Evolutionary conservation across 2,797 vertebrate species (phyloP).

Genomic region (Scomberomorus guttatus): DNA sequence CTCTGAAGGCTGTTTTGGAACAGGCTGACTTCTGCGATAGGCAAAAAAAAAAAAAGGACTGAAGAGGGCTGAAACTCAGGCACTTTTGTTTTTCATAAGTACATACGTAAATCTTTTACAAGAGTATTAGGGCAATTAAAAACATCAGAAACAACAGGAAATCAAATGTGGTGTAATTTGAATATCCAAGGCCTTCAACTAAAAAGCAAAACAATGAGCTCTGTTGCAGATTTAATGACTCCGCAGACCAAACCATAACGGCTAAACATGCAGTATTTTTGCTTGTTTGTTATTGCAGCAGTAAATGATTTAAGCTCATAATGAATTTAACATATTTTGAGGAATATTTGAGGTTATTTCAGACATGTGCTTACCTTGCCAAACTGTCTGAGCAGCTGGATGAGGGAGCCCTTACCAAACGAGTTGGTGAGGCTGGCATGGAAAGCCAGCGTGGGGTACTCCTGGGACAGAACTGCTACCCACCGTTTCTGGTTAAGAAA

Average conservation of each 20-base stretch:
- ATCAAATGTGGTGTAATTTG: background rate
- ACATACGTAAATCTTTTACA: background rate
- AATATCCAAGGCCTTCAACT: background rate
- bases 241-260: background rate
- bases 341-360: background rate
- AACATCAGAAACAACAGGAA: background rate
- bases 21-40: background rate
- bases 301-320: background rate
- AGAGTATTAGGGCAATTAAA: background rate
- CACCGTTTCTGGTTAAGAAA: slow-evolving; percentile 90
- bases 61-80: background rate
- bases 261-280: background rate
- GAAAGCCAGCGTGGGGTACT: slow-evolving; percentile 96
- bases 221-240: background rate
- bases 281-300: background rate
- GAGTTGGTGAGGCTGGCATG: slow-evolving; percentile 98
- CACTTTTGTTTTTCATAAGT: background rate
- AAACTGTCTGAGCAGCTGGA: slow-evolving; percentile 97
- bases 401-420: slow-evolving; percentile 98
- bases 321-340: background rate
- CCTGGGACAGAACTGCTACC: slow-evolving; percentile 96
- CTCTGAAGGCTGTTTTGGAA: slow-evolving; percentile 19
- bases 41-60: slow-evolving; percentile 1
- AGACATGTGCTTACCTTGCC: slow-evolving; percentile 89
- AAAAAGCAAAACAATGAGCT: background rate